These are phyloP conservation scores for Pterostichus niger DNA, from an alignment of 2,888 invertebrate species.

Conservation along the genomic window DNA sequence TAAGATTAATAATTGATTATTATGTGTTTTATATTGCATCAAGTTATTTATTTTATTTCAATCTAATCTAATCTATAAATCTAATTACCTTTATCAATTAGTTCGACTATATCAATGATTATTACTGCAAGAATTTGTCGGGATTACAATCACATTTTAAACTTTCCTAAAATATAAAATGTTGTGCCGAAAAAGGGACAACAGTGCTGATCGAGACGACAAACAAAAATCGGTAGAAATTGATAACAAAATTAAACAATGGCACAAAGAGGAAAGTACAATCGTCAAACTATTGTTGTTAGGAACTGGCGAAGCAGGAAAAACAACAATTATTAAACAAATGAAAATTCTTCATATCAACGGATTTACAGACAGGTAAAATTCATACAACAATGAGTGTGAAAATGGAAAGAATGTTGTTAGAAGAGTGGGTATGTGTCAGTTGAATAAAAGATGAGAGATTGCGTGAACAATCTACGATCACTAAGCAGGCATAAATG, in stretches of 20 bases:
- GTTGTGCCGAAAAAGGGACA: constrained; percentile 48
- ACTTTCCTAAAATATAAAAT: constrained; percentile 20
- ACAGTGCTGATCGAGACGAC: constrained; percentile 66
- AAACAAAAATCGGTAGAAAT: constrained; percentile 68
- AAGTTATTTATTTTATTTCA: constrained; percentile 34
- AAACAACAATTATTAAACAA: constrained; percentile 92
- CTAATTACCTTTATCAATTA: constrained; percentile 43
- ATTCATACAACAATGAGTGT: constrained; percentile 69
- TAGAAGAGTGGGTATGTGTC: too few species aligned
- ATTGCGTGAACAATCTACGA: too few species aligned
- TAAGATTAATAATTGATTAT: constrained; percentile 8
- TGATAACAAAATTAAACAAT: constrained; percentile 70
- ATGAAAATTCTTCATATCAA: constrained; percentile 92
- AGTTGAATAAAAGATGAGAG: too few species aligned
- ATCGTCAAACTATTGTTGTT: constrained; percentile 82
- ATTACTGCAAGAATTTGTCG: constrained; percentile 16
- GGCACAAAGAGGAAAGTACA: constrained; percentile 74
- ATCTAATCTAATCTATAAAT: constrained; percentile 45
- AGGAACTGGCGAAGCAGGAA: constrained; percentile 90
- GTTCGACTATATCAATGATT: constrained; percentile 9
- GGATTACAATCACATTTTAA: neutral
- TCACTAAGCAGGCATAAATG: too few species aligned
- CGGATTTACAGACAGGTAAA: constrained; percentile 86
- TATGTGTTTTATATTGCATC: neutral
- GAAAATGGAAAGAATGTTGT: too few species aligned